A percentile compares a stretch with the other conserved stretches of the same genome.
These are phyloP conservation scores for Nemotelus nigrinus DNA, from an alignment of 2,888 invertebrate genomes.

Conservation along the genomic window DNA sequence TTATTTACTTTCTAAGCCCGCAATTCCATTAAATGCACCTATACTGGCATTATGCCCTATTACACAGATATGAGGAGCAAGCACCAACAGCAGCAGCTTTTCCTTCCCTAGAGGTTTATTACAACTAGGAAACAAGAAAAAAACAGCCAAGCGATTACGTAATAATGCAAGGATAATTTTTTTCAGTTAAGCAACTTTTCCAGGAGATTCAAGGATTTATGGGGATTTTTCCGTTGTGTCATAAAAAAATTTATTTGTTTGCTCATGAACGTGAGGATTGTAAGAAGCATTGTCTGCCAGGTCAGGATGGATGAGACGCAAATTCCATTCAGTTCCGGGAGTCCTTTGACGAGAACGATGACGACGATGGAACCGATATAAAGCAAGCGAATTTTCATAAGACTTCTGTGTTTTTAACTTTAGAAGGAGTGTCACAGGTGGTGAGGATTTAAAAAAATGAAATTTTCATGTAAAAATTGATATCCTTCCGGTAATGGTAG, in stretches of 20 bases:
- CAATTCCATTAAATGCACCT: conserved; percentile 31
- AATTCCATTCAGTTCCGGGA: conserved; percentile 13
- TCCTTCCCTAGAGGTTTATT: conserved; percentile 29
- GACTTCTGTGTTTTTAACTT: conserved; percentile 17
- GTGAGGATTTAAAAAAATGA: conserved; percentile 51
- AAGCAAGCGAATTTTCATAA: conserved; percentile 17
- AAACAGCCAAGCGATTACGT: conserved; percentile 50
- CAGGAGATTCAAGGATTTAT: conserved; percentile 46
- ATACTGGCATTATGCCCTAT: conserved; percentile 10
- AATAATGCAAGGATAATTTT: conserved; percentile 51
- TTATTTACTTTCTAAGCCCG: conserved; percentile 16
- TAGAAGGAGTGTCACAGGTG: conserved; percentile 47
- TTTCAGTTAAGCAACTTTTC: conserved; percentile 50
- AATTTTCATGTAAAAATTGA: conserved; percentile 44
- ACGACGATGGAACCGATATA: conserved; percentile 6
- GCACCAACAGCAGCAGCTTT: not conserved
- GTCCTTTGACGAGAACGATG: not conserved
- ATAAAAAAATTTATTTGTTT: conserved; percentile 50
- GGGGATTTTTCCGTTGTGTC: conserved; percentile 45
- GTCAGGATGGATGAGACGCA: conserved; percentile 34
- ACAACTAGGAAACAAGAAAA: conserved; percentile 15
- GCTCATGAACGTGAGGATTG: conserved; percentile 46
- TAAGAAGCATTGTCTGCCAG: conserved; percentile 35
- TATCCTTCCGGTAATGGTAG: conserved; percentile 26
- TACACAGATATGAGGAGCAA: conserved; percentile 8